phyloP scores from a whole-genome alignment of 1,140 invertebrate genomes.

The Pseudomyrmex sp. region DNA sequence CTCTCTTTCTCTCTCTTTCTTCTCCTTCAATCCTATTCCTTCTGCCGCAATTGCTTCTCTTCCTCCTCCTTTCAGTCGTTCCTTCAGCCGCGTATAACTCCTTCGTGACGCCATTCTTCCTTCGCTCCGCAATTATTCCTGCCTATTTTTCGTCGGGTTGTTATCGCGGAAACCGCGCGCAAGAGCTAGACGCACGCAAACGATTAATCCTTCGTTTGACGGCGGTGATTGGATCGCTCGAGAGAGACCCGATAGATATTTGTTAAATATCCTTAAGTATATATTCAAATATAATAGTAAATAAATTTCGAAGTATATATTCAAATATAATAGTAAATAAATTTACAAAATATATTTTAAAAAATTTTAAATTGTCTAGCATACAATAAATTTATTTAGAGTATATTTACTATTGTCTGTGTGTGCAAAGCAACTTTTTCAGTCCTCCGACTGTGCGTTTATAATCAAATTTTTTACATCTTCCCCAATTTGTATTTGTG shows the following conservation, averaged over 20 bases:
- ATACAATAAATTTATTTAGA: neutral
- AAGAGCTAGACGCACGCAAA: neutral
- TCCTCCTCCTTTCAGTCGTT: slow-evolving; percentile 29
- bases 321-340: no score
- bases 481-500: no score
- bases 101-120: slow-evolving; percentile 45
- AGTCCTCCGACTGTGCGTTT: no score
- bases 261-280: no score
- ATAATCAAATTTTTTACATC: no score
- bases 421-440: no score
- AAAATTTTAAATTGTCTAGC: neutral
- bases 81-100: slow-evolving; percentile 25
- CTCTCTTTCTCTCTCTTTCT: slow-evolving; percentile 53
- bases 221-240: no score
- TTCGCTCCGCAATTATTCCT: slow-evolving; percentile 40
- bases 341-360: neutral
- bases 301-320: no score
- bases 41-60: slow-evolving; percentile 33
- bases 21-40: slow-evolving; percentile 63
- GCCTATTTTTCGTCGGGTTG: slow-evolving; percentile 30
- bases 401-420: no score
- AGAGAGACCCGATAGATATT: no score
- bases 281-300: no score
- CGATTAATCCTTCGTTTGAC: no score
- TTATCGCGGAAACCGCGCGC: slow-evolving; percentile 8